A percentile compares a stretch with the other conserved stretches of the same genome.
Evolutionary conservation across 2,113 vertebrate genomes (phyloP).

Genomic region (Caretta caretta): DNA sequence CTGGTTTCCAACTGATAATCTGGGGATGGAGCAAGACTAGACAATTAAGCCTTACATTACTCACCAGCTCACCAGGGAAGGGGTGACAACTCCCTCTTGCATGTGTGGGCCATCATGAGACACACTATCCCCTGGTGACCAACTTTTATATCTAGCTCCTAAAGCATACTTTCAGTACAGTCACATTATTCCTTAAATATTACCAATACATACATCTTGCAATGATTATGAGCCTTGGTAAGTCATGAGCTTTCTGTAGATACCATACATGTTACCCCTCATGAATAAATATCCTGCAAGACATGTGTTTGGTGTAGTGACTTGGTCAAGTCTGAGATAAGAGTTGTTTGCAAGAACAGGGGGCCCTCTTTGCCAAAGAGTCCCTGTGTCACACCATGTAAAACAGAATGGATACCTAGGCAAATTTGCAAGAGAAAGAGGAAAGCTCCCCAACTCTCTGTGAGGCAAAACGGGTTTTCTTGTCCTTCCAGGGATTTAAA

Average conservation of each 20-base stretch:
- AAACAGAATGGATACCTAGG: background rate
- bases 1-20: background rate
- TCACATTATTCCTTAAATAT: background rate
- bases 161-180: background rate
- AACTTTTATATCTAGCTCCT: background rate
- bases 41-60: background rate
- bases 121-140: background rate
- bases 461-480: background rate
- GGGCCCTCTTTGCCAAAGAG: background rate
- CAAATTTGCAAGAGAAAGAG: background rate
- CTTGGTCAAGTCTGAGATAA: background rate
- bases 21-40: background rate
- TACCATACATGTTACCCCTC: background rate
- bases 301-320: background rate
- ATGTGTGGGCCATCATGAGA: background rate
- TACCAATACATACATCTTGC: background rate
- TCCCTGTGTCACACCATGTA: background rate
- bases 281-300: background rate
- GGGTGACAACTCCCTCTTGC: background rate
- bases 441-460: rapidly evolving
- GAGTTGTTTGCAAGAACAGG: background rate
- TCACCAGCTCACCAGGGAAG: background rate
- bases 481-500: background rate
- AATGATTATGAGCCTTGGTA: background rate
- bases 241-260: background rate